phyloP scores from a whole-genome alignment of 1,140 invertebrate species.

The Anadara kagoshimensis region DNA sequence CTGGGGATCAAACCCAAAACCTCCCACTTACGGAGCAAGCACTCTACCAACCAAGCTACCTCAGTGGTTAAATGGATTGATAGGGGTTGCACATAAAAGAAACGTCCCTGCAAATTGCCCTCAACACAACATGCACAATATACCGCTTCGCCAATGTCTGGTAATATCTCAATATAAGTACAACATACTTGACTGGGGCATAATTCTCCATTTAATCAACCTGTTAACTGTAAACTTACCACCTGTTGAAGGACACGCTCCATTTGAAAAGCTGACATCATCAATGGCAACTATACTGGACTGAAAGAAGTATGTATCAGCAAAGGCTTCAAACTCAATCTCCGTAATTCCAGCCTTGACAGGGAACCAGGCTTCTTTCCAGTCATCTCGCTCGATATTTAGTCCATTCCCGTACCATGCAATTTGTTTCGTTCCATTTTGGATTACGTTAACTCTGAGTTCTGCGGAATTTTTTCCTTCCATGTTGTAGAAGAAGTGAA shows the following conservation, averaged over 20 bases:
- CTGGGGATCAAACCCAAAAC: too few species aligned
- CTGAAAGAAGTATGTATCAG: background rate
- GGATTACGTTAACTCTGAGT: constrained; percentile 11
- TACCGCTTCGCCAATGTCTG: too few species aligned
- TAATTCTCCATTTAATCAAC: too few species aligned
- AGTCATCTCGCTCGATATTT: constrained; percentile 15
- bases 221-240: constrained; percentile 5
- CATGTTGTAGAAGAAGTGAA: constrained; percentile 36
- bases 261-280: constrained; percentile 27
- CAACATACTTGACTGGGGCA: too few species aligned
- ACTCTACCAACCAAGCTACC: too few species aligned
- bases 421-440: background rate
- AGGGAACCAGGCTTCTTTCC: constrained; percentile 14
- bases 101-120: too few species aligned
- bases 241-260: constrained; percentile 6
- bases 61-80: too few species aligned
- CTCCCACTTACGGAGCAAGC: too few species aligned
- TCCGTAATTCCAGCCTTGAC: background rate
- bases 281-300: constrained; percentile 25
- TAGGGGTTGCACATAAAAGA: too few species aligned
- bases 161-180: too few species aligned
- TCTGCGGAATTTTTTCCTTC: constrained; percentile 18
- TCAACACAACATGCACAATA: too few species aligned
- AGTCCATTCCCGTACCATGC: constrained; percentile 19
- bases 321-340: constrained; percentile 17